Base-by-base conservation (phyloP, 2,888 invertebrate genomes). In the Agrilus biguttatus region DNA sequence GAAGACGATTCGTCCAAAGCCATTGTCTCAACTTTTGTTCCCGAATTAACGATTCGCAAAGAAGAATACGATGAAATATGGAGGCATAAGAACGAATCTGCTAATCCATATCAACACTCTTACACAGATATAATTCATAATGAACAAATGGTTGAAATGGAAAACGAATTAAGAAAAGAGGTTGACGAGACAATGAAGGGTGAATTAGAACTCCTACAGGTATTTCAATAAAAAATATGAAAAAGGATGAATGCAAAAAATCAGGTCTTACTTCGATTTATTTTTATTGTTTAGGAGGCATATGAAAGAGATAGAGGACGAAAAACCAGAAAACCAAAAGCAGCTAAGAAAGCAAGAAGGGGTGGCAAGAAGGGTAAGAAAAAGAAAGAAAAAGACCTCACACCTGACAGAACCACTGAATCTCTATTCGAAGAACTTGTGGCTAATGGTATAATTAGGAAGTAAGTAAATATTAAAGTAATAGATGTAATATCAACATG, bases 381-480 rank as follows among this genome's bases (percentile, higher is more conserved):
- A 69, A 91, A 89, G 63, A 91, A 90, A 63, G 91, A 92, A 58
- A 93, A 93, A 63, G 93, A 95, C 67, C 69, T 95, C 40, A 95
- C 95, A 0, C 87, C 87, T 1, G 93, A 95, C 59, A 74, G 92
- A 60, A 85, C 87, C 0, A 81, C 83, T 0, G 89, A 90, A 62
- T 92, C 91, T 0, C 68, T 96, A 3, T 91, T 90, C 59, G 92
- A 95, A 65, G 95, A 96, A 65, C 67, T 96, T 13, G 80, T 95
- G 0, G 77, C 81, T 1, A 88, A 93, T 64, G 91, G 92, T 0
- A 90, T 96, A 14, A 90, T 95, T 45, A 80, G 80, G 53, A 79
- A 83, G 45, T 83, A 82, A 57, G 33, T 23, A 19, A 5, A 2
- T 36, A 13, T 83, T 83, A 0, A 69, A 17, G n/a, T n/a, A n/a